phyloP scores from a whole-genome alignment of 2,888 invertebrate genomes.

The Thera obeliscata region DNA sequence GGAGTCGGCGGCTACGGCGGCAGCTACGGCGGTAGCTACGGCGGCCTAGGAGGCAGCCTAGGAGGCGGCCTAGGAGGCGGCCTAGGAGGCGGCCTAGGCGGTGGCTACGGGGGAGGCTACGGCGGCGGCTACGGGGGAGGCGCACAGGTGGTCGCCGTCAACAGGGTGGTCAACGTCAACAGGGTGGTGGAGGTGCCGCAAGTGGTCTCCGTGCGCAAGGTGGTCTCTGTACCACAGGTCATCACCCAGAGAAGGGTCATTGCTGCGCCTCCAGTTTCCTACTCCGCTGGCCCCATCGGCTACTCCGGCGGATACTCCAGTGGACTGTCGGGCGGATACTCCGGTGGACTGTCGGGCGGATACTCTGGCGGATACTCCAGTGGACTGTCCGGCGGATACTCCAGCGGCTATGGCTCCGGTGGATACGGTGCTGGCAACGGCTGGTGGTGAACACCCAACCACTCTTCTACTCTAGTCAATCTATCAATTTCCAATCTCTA shows the following conservation, averaged over 20 bases:
- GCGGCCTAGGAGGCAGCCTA: conserved; percentile 38
- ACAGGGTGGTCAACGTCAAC: conserved; percentile 56
- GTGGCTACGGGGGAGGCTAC: conserved; percentile 25
- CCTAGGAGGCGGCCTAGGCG: conserved; percentile 16
- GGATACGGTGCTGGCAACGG: conserved; percentile 35
- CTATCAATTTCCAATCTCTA: conserved; percentile 8
- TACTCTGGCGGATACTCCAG: conserved; percentile 24
- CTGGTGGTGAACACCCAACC: conserved; percentile 42
- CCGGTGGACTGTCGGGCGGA: conserved; percentile 23
- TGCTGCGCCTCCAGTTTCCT: conserved; percentile 32
- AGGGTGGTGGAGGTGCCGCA: conserved; percentile 51
- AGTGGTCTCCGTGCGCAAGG: conserved; percentile 47
- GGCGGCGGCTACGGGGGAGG: conserved; percentile 39
- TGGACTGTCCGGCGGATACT: background rate
- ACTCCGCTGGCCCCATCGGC: conserved; percentile 23
- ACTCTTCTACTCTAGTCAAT: conserved; percentile 28
- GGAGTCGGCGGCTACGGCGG: conserved; percentile 34
- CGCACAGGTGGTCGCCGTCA: conserved; percentile 52
- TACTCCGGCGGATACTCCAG: conserved; percentile 28
- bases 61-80: conserved; percentile 30
- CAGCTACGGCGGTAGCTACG: conserved; percentile 33
- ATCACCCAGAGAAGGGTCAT: conserved; percentile 43
- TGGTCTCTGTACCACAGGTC: conserved; percentile 45
- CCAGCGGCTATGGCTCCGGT: conserved; percentile 25
- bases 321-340: conserved; percentile 27